Base-by-base conservation (phyloP, 2,888 invertebrate genomes). In the Suillia variegata region DNA sequence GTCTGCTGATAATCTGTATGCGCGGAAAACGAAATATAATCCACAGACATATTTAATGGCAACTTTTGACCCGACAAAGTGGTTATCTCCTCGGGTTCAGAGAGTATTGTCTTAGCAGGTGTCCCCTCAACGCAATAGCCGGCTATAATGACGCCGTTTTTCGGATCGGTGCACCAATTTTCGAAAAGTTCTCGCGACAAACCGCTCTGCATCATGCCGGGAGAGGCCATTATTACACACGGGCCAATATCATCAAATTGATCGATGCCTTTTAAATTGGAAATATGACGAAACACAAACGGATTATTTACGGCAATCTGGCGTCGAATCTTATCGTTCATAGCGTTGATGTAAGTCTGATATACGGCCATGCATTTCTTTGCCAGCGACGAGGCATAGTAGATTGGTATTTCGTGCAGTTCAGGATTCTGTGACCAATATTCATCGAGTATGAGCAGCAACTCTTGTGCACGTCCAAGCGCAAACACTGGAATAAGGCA, bases 281-380 rank as follows among this genome's bases (percentile, higher is more conserved):
- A 94, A 67, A 99, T 98, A 80, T 99, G 98, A 65, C 96, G 90
- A 84, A 99, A 99, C 2, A 98, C 94, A 83, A 99, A 99, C 0
- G 99, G 99, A 85, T 99, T 99, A 80, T 95, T 97, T 65, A 98
- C 91, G 1, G 97, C 95, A 76, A 99, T 98, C 84, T 98, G 98
- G 1, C 96, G 84, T 13, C 93, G 88, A 68, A 99, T 99, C 77
- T 91, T 90, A 74, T 98, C 97, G 82, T 99, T 99, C 99, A 99
- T 99, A 0, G 98, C 98, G 83, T 98, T 98, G 2, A 99, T 92
- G 81, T 98, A 99, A 0, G 99, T 99, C 84, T 99, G 99, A 84
- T 99, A 99, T 1, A 99, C 99, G 58, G 97, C 94, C 98, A 99
- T 99, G 79, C 99, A 99, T 81, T 99, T 99, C 84, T 99, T 99